These are phyloP conservation scores for Drosophila tanythrix DNA, from an alignment of 2,888 invertebrate species.

Conservation along the genomic window DNA sequence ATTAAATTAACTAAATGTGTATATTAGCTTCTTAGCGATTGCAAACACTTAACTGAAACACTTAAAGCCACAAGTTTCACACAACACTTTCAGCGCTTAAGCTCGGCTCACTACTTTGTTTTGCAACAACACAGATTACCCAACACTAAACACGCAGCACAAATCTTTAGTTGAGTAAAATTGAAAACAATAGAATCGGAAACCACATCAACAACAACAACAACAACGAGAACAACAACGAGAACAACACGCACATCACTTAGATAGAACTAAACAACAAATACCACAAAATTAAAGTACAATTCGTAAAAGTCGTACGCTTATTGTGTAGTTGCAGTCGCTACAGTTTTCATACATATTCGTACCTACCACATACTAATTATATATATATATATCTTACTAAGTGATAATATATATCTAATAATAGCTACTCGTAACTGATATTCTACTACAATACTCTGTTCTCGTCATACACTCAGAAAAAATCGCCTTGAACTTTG, in stretches of 20 bases:
- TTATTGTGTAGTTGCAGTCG: slow-evolving; percentile 77
- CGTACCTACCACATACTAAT: slow-evolving; percentile 48
- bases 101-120: slow-evolving; percentile 23
- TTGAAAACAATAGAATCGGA: slow-evolving; percentile 3
- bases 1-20: slow-evolving; percentile 76
- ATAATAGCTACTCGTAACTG: slow-evolving; percentile 47
- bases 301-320: slow-evolving; percentile 60
- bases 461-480: slow-evolving; percentile 19
- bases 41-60: slow-evolving; percentile 50
- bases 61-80: slow-evolving; percentile 8
- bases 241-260: slow-evolving; percentile 27
- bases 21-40: slow-evolving; percentile 77
- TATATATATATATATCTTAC: slow-evolving; percentile 41
- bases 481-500: background rate
- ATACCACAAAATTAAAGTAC: slow-evolving; percentile 20
- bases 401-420: slow-evolving; percentile 43
- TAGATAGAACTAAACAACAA: slow-evolving; percentile 6
- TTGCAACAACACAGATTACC: slow-evolving; percentile 18
- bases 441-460: slow-evolving; percentile 35
- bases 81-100: slow-evolving; percentile 6
- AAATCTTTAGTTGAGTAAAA: slow-evolving; percentile 7
- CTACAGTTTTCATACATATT: slow-evolving; percentile 64
- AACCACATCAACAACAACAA: slow-evolving; percentile 13
- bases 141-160: slow-evolving; percentile 25
- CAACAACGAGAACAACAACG: slow-evolving; percentile 10